Conservation (phyloP, 2,888 invertebrate species). For the Zonitis immaculata region DNA sequence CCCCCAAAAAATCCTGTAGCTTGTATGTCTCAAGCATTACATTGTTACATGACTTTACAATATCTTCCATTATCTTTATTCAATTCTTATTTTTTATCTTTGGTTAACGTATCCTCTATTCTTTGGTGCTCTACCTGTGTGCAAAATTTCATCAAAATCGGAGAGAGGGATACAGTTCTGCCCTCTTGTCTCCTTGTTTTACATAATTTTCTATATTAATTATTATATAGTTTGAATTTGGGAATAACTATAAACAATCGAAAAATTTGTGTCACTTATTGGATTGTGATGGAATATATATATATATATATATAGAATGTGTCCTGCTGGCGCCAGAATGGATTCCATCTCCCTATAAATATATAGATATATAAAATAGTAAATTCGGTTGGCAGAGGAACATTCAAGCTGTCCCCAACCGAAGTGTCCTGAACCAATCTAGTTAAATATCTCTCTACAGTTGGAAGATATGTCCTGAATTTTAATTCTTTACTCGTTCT, state of each 20-base stretch:
- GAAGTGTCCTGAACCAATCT: conserved; percentile 20
- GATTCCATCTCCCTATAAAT: not conserved
- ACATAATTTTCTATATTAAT: no score
- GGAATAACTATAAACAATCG: not conserved
- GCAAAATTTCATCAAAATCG: no score
- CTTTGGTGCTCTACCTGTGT: no score
- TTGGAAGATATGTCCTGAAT: conserved; percentile 17
- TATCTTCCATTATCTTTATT: not conserved
- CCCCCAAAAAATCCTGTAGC: not conserved
- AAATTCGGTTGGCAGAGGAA: conserved; percentile 8
- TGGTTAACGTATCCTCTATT: not conserved
- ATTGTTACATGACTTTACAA: not conserved
- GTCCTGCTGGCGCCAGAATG: not conserved
- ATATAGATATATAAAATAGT: conserved; percentile 2
- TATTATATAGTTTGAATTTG: no score
- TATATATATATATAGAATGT: no score
- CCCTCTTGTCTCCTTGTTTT: no score
- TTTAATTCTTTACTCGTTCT: conserved; percentile 15
- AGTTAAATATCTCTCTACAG: conserved; percentile 19
- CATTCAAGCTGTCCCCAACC: conserved; percentile 10
- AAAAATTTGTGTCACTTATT: not conserved
- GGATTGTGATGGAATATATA: not conserved
- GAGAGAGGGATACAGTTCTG: no score
- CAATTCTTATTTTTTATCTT: not conserved
- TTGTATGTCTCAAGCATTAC: not conserved